Percentiles rank a stretch among this genome's conserved stretches.
Conservation (phyloP, 2,113 vertebrate genomes). For the Cryptotis parvus region DNA sequence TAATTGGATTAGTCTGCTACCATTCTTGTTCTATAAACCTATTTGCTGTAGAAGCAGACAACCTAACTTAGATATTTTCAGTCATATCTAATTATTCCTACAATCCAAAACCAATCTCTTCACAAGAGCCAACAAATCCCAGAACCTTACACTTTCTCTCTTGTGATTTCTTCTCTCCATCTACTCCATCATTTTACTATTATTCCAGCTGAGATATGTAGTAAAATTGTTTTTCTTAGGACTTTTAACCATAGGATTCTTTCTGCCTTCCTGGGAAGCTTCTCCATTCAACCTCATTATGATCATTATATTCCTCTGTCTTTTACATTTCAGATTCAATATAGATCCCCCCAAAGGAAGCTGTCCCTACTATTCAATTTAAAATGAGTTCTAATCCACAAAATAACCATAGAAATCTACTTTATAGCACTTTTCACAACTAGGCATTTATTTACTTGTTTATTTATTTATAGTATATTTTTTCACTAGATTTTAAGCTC, state of each 20-base stretch:
- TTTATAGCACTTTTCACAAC: background rate
- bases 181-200: background rate
- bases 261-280: background rate
- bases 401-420: background rate
- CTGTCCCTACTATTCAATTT: background rate
- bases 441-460: background rate
- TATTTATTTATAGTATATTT: background rate
- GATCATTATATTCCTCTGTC: background rate
- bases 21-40: background rate
- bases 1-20: background rate
- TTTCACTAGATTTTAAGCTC: background rate
- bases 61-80: background rate
- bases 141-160: accelerated
- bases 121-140: background rate
- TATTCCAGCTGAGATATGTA: background rate
- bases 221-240: background rate
- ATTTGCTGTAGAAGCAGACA: background rate
- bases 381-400: background rate
- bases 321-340: background rate
- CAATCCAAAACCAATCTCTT: background rate
- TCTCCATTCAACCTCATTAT: background rate
- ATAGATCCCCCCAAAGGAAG: background rate
- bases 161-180: background rate
- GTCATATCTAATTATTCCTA: background rate
- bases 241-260: background rate